phyloP scores from a whole-genome alignment of 2,888 invertebrate species.

The Bellardia bayeri region DNA sequence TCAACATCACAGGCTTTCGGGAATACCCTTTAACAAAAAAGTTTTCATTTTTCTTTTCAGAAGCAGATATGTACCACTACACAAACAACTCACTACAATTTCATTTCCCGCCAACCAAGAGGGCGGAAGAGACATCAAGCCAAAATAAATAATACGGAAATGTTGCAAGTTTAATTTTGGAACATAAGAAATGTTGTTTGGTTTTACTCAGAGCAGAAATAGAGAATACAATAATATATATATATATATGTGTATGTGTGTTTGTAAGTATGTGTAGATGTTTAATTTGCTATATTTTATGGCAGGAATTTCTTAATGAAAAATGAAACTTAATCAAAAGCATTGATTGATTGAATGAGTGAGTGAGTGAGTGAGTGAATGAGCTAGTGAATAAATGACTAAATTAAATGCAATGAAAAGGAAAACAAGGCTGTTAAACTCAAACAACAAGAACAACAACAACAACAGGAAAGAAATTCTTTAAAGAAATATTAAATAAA shows the following conservation, averaged over 20 bases:
- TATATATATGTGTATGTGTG: too few species aligned
- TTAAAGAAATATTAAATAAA: conserved; percentile 32
- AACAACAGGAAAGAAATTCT: background rate
- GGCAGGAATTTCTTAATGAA: background rate
- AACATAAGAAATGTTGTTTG: background rate
- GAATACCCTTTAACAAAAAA: background rate
- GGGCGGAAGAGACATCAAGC: background rate
- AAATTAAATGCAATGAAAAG: conserved; percentile 34
- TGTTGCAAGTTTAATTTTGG: background rate
- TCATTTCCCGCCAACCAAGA: background rate
- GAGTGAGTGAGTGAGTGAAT: conserved; percentile 3
- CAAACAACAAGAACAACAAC: background rate
- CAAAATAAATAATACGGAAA: conserved; percentile 7
- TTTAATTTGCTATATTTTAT: conserved; percentile 6
- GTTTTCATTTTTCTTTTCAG: background rate
- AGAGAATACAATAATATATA: background rate
- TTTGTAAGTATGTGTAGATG: background rate
- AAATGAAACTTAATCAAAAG: conserved; percentile 5
- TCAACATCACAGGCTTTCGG: too few species aligned
- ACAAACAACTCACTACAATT: conserved; percentile 1
- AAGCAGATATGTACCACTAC: background rate
- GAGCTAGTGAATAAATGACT: conserved; percentile 1
- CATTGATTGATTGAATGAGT: conserved; percentile 17
- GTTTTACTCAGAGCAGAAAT: background rate
- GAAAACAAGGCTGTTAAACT: conserved; percentile 48